Evolutionary conservation across 2,797 vertebrate species (phyloP).

Genomic region (Syncerus caffer): DNA sequence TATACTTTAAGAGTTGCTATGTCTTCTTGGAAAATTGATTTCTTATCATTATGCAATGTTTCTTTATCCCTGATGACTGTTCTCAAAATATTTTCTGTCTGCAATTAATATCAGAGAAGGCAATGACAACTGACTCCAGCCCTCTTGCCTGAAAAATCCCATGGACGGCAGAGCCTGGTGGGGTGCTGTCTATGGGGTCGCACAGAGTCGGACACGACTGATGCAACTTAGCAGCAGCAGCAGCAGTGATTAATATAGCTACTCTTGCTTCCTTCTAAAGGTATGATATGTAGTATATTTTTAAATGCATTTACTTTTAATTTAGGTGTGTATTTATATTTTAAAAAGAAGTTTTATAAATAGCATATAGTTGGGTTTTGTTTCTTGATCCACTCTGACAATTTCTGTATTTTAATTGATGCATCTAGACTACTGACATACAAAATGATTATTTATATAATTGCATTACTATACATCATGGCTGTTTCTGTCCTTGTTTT

Average conservation of each 20-base stretch:
- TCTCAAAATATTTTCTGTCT: not conserved
- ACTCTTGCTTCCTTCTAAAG: not conserved
- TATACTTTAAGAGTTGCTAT: not conserved
- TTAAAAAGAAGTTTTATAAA: not conserved
- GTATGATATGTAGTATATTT: not conserved
- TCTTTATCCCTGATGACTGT: not conserved
- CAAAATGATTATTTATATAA: not conserved
- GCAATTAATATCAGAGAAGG: not conserved
- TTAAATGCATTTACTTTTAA: not conserved
- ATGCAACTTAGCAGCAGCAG: too few relatives aligned
- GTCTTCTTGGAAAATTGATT: not conserved
- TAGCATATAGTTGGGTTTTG: not conserved
- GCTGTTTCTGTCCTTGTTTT: not conserved
- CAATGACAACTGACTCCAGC: too few relatives aligned
- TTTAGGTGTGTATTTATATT: not conserved
- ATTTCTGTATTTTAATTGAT: not conserved
- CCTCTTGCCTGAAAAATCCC: too few relatives aligned
- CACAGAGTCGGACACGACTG: too few relatives aligned
- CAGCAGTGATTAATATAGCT: not conserved
- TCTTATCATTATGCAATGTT: not conserved
- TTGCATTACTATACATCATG: not conserved
- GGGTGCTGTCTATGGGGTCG: rapidly evolving
- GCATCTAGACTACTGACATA: not conserved
- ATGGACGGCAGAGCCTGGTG: too few relatives aligned
- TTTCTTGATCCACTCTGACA: not conserved